phyloP scores from a whole-genome alignment of 2,113 vertebrate genomes.

The Sphyrna mokarran region DNA sequence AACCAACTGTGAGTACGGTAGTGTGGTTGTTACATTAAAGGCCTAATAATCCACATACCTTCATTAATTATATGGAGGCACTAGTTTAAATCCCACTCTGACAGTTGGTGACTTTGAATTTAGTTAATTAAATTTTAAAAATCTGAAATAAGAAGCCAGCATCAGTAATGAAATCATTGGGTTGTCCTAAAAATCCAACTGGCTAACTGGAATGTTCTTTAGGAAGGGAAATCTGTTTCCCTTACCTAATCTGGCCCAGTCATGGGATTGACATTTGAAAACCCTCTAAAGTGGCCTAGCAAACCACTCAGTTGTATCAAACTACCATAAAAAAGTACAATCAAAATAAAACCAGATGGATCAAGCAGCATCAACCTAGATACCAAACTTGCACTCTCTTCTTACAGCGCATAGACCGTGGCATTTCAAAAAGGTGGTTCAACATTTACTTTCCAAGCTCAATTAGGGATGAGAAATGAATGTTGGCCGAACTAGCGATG shows the following conservation, averaged over 20 bases:
- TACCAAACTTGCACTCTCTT: background rate
- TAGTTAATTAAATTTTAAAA: background rate
- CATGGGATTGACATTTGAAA: background rate
- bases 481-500: no score
- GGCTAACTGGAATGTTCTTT: background rate
- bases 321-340: background rate
- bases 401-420: no score
- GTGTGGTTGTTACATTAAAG: background rate
- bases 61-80: background rate
- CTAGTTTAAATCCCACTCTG: background rate
- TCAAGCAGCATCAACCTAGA: background rate
- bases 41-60: no score
- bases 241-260: background rate
- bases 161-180: background rate
- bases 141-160: background rate
- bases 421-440: no score
- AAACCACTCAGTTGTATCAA: background rate
- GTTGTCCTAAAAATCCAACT: background rate
- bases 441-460: no score
- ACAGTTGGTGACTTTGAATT: background rate
- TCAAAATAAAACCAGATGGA: background rate
- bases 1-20: background rate
- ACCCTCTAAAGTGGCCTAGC: background rate
- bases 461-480: no score
- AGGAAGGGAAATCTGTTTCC: background rate